Evolutionary conservation across 2,113 vertebrate genomes (phyloP), one percentile per base, ranked within the genome.

Genomic region (Phalacrocorax pelagicus): DNA sequence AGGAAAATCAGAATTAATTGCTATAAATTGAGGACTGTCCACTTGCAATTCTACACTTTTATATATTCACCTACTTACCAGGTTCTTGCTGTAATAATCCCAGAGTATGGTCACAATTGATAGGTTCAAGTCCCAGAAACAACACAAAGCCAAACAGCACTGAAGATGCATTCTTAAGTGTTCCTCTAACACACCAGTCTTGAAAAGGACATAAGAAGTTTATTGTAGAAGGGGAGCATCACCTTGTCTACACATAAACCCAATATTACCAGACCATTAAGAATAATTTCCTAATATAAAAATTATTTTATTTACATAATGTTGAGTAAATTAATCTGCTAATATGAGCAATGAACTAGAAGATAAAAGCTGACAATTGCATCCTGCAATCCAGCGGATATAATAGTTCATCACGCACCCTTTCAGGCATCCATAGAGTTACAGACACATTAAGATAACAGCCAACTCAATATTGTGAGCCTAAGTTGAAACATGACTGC

Each of bases 61-160:
- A 55, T 62, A 17, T 5, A 58, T 36, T 34, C 12, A 72, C 67
- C 83, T 92, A 97, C 98, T 98, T 90, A 99, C 99, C 98, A 99
- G 95, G 93, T 99, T 99, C 96, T 98, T 99, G 97, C 99, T 99
- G 97, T 99, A 99, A 97, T 99, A 99, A 85, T 99, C 99, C 99
- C 99, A 99, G 10, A 99, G 98, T 81, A 97, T 98, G 67, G 98
- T 99, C 81, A 99, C 98, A 57, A 98, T 70, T 30, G 97, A 94
- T 47, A 99, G 96, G 84, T 99, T 99, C 38, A 98, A 97, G 27
- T 98, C 98, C 99, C 99, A 99, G 83, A 98, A 97, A 90, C 98
- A 93, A 97, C 98, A 99, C 90, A 99, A 97, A 82, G 94, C 98
- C 95, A 99, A 98, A 96, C 99, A 99, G 97, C 99, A 99, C 86